Evolutionary conservation across 2,888 invertebrate genomes (phyloP), one percentile per base, ranked within the genome.

Genomic region (Heteromyza rotundicornis): DNA sequence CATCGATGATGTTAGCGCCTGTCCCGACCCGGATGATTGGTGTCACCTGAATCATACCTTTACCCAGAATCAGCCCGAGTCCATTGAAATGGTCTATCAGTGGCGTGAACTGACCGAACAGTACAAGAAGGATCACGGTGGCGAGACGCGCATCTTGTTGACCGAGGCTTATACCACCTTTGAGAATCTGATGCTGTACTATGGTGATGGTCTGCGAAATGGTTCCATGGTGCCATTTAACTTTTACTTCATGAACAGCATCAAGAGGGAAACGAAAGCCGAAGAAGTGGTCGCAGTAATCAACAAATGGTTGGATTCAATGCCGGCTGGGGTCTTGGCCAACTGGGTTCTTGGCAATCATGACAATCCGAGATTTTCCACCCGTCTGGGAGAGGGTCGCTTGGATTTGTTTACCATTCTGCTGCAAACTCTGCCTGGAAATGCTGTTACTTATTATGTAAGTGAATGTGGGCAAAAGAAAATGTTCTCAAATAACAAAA

Each of bases 291-390:
- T 88, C 64, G 82, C 84, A 20, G 81, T 85, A 1, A 84, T 90
- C 17, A 86, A 89, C 17, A 83, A 84, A 54, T 92, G 90, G 86
- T 74, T 89, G 17, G 78, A 84, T 2, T 85, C 85, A 60, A 86
- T 89, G 80, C 89, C 90, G 0, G 63, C 83, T n/a, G 84, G 85
- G 19, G 84, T 84, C 54, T 82, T 84, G 17, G 84, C 90, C 2
- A 92, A 92, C 75, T 92, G 92, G 92, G 90, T 92, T 83, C 84
- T 91, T 71, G 92, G 92, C 23, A 92, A 92, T 77, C 92, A 92
- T 69, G 92, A 92, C 75, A 86, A 89, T 44, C 84, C 80, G 44
- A 27, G 27, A 27, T 67, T 60, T 44, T 64, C 67, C 0, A 62
- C 89, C 2, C 86, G 92, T 66, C 88, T 88, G 65, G 90, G 90